Base-by-base conservation (phyloP, 2,113 vertebrate genomes). In the Centropus bengalensis region DNA sequence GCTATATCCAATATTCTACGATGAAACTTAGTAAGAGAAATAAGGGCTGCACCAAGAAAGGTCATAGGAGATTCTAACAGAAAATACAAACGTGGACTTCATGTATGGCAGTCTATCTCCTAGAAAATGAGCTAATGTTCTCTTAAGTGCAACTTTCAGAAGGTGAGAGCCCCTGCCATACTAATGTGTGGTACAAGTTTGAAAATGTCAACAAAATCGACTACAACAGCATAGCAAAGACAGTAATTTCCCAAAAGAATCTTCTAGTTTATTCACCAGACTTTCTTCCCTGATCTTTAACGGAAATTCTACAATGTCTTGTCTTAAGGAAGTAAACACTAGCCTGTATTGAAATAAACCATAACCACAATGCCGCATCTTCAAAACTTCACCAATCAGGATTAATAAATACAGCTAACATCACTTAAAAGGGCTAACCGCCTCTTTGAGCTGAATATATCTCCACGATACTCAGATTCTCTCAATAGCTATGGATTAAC, bases 401-500 rank as follows among this genome's bases (percentile, higher is more conserved):
- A 40, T 27, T 45, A 79, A 84, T n/a, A 78, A 84, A 16, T 60
- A 73, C 2, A 54, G 62, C 5, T 18, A 81, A 6, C 0, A 4
- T n/a, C 44, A 84, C 11, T 62, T 74, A 74, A 54, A 69, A 14
- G 4, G 26, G 55, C 20, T 45, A 68, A 79, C 18, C 14, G 63
- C 28, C 33, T 92, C 79, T 91, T 70, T 40, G 47, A 76, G 33
- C 26, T 70, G 51, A 82, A 36, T 63, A 14, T 10, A 30, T 40
- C 68, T 83, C 88, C 20, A 60, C 8, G 9, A 8, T 62, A 23
- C 69, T 81, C 44, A 75, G 56, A 32, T 33, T 60, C 49, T 62
- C 54, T 36, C 82, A 71, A 73, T 32, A 90, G 54, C 73, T 81
- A 54, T 22, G 45, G 90, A 86, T 64, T 79, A 95, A 64, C n/a